phyloP scores from a whole-genome alignment of 1,140 invertebrate genomes.

The Camponotus pennsylvanicus region DNA sequence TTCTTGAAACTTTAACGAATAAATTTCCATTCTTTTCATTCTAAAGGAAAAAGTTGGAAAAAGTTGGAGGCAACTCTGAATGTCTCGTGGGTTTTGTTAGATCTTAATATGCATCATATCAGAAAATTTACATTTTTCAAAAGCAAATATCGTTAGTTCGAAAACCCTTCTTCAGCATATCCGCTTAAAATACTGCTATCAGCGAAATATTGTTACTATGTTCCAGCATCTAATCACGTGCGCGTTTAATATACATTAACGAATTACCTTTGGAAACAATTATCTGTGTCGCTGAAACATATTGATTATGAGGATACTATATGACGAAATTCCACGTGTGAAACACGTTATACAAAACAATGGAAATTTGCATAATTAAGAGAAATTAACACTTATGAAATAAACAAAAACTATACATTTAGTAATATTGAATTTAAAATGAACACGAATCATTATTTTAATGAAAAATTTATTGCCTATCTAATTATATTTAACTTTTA shows the following conservation, averaged over 20 bases:
- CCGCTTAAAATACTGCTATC: not conserved
- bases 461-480: constrained; percentile 8
- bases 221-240: not conserved
- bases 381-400: constrained; percentile 12
- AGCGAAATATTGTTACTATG: constrained; percentile 26
- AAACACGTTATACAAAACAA: constrained; percentile 34
- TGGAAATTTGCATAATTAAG: not conserved
- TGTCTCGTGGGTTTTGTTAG: not conserved
- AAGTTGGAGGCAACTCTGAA: not conserved
- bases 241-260: constrained; percentile 24
- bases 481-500: not conserved
- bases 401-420: constrained; percentile 2
- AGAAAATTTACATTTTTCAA: not conserved
- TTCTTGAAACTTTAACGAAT: constrained; percentile 17
- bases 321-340: not conserved
- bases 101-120: not conserved
- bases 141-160: not conserved
- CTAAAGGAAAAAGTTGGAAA: not conserved
- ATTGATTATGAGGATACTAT: constrained; percentile 22
- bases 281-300: constrained; percentile 7
- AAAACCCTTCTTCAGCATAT: constrained; percentile 5
- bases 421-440: constrained; percentile 9
- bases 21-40: constrained; percentile 24
- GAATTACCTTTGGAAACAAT: not conserved
- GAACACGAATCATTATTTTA: constrained; percentile 1